Evolutionary conservation across 2,113 vertebrate species (phyloP).

Genomic region (Cynocephalus volans): DNA sequence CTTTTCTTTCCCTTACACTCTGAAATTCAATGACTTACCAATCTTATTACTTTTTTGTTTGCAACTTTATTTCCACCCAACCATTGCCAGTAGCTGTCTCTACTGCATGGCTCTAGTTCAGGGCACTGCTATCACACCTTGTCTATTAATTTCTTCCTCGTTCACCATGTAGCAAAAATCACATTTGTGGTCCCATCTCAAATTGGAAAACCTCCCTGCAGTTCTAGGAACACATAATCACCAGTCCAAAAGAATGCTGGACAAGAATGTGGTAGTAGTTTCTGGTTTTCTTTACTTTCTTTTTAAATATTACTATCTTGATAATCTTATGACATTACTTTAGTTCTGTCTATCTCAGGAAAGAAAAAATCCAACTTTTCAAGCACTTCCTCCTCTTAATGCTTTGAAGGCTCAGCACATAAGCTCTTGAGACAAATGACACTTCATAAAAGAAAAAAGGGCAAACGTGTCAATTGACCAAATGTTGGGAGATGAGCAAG

Average conservation of each 20-base stretch:
- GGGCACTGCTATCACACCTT: not conserved
- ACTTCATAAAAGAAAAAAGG: not conserved
- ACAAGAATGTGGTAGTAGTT: not conserved
- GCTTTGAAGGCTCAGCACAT: not conserved
- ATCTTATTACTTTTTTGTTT: not conserved
- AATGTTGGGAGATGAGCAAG: not conserved
- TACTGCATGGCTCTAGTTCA: fast-evolving
- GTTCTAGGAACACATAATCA: not conserved
- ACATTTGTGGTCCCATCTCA: not conserved
- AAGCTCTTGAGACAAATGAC: not conserved
- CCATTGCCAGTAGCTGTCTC: not conserved
- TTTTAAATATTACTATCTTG: not conserved
- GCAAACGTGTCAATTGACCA: not conserved
- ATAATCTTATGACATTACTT: not conserved
- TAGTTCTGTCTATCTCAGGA: not conserved
- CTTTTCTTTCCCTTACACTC: not conserved
- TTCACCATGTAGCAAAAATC: not conserved
- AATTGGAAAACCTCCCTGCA: not conserved
- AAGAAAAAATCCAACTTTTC: not conserved
- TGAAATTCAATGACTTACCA: not conserved
- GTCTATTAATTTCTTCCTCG: not conserved
- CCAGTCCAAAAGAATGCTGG: not conserved
- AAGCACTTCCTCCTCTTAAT: not conserved
- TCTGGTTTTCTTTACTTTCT: not conserved
- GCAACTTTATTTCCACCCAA: not conserved